Conservation (phyloP, 37 sponge, comb jelly and placozoan species). For the Diacarnus erythraeanus region DNA sequence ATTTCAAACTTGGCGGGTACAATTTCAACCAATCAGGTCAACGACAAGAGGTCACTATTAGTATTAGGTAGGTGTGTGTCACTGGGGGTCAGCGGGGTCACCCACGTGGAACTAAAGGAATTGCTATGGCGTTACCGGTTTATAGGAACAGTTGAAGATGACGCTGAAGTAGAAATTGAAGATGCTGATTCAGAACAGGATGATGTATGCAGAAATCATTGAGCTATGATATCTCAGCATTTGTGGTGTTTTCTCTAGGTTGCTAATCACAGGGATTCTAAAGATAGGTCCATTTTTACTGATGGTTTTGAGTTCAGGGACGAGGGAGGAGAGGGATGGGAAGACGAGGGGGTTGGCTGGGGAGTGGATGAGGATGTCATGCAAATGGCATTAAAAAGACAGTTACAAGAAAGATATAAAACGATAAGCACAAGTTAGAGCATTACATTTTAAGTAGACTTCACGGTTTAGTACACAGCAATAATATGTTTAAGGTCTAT, state of each 20-base stretch:
- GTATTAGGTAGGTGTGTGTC: background rate
- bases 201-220: too few relatives aligned
- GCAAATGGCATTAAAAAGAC: constrained; percentile 21
- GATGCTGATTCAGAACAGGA: constrained; percentile 65
- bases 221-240: too few relatives aligned
- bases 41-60: background rate
- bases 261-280: too few relatives aligned
- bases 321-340: constrained; percentile 7
- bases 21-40: constrained; percentile 28
- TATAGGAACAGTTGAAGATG: constrained; percentile 82
- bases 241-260: too few relatives aligned
- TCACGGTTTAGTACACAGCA: too few relatives aligned
- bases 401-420: constrained; percentile 13
- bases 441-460: background rate
- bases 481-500: too few relatives aligned
- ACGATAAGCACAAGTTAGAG: background rate
- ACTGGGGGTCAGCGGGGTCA: background rate
- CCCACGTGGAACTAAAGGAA: background rate
- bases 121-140: constrained; percentile 12
- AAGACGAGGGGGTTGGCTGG: constrained; percentile 20
- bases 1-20: background rate
- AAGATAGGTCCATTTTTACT: too few relatives aligned
- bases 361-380: constrained; percentile 20
- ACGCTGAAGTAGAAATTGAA: constrained; percentile 45
- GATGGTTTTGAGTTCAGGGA: constrained; percentile 49